These are phyloP conservation scores for Neodiprion fabricii DNA, from an alignment of 1,140 invertebrate genomes.

Conservation along the genomic window DNA sequence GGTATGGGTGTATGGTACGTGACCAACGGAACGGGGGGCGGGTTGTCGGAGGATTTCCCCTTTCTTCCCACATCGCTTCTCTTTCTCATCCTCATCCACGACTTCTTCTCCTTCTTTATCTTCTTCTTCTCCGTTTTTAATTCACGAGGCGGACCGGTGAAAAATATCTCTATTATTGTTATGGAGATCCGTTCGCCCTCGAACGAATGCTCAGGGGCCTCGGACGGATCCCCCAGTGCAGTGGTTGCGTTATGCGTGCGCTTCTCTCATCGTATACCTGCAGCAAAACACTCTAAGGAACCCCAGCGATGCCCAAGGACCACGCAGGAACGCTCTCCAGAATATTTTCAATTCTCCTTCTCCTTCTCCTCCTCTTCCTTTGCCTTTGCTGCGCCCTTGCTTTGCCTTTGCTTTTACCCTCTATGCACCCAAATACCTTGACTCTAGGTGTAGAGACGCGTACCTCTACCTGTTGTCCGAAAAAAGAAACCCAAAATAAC, in stretches of 20 bases:
- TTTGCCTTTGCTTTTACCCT: too few species aligned
- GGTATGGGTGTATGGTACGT: neutral
- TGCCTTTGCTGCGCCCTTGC: too few species aligned
- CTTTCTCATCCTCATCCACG: slow-evolving; percentile 28
- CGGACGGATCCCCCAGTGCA: slow-evolving; percentile 27
- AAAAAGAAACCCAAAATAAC: too few species aligned
- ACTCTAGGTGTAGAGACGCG: too few species aligned
- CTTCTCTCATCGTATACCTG: neutral
- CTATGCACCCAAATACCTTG: too few species aligned
- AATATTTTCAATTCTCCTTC: neutral
- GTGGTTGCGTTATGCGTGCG: slow-evolving; percentile 23
- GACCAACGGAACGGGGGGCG: slow-evolving; percentile 14
- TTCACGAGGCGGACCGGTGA: slow-evolving; percentile 36
- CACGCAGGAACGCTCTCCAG: neutral
- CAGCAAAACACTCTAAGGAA: neutral
- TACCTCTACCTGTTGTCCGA: too few species aligned
- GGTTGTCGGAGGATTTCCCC: neutral
- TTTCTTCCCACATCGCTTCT: neutral
- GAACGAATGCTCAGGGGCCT: neutral
- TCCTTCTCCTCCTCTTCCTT: too few species aligned
- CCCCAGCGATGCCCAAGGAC: neutral
- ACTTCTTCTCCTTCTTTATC: slow-evolving; percentile 34
- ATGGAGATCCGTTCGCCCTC: slow-evolving; percentile 48
- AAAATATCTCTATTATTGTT: slow-evolving; percentile 61
- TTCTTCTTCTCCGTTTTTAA: slow-evolving; percentile 46